Conservation (phyloP, 2,797 vertebrate species). For the Lagodon rhomboides region DNA sequence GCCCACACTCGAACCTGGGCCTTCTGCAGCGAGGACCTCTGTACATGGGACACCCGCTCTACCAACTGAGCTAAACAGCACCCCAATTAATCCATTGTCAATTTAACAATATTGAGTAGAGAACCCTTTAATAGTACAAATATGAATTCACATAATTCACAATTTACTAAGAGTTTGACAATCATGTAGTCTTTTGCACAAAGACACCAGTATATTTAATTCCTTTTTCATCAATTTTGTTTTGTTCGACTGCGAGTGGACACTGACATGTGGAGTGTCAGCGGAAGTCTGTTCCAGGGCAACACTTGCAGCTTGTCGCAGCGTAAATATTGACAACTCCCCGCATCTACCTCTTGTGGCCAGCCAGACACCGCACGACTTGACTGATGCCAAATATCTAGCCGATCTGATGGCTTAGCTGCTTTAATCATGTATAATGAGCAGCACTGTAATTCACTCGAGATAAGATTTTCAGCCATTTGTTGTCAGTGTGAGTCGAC, state of each 20-base stretch:
- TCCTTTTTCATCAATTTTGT: background rate
- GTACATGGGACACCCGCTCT: no score
- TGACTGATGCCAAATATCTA: constrained; percentile 17
- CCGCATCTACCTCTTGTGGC: background rate
- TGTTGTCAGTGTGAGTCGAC: constrained; percentile 24
- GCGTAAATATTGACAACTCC: constrained; percentile 13
- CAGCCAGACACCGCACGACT: background rate
- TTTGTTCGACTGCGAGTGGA: background rate
- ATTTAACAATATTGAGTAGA: no score
- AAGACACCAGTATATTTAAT: background rate
- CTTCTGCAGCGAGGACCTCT: no score
- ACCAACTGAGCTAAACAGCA: no score
- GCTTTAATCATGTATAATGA: constrained; percentile 21
- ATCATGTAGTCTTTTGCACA: no score
- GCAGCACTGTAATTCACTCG: constrained; percentile 2
- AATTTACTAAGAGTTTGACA: no score
- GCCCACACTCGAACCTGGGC: no score
- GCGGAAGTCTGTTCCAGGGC: constrained; percentile 1
- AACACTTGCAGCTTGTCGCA: constrained; percentile 18
- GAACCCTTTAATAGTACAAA: no score
- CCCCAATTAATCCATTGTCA: no score
- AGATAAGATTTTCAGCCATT: constrained; percentile 21
- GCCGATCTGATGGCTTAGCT: constrained; percentile 11
- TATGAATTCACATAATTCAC: no score
- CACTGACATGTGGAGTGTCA: constrained; percentile 11